Base-by-base conservation (phyloP, 1,140 invertebrate genomes). In the Dendrolimus punctatus region DNA sequence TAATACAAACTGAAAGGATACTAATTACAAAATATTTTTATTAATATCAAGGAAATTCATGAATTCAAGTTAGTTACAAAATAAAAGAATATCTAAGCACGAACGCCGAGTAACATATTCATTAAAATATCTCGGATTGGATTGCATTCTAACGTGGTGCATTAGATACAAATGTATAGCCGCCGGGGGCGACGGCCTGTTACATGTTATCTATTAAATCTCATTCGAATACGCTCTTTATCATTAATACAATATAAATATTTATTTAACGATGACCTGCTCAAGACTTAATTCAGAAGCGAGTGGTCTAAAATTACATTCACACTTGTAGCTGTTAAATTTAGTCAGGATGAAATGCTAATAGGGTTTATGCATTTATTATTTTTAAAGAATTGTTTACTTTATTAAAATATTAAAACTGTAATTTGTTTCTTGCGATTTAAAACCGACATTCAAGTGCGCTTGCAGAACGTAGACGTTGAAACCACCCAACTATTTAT, bases 241-340 rank as follows among this genome's bases (percentile, higher is more conserved):
- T 78, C 73, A 80, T 82, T 75, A 80, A 80, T 73, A 69, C 71
- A 75, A 71, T 69, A 74, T 75, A 73, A 77, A 76, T 77, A 71
- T 81, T 81, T 74, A 73, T 73, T 74, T 73, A 73, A 69, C 57
- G 64, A 67, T 61, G 52, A 55, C 55, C 64, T 51, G 66, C 60
- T 56, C 47, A 51, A 55, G 55, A 64, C 53, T 65, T 64, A 68
- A 78, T 73, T 58, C 73, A 77, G 74, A 71, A 76, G 78, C 76
- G 65, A 58, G 40, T 62, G 51, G 8, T 43, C n/a, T 68, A 60
- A 76, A 51, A 52, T 6, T 48, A 66, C 66, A 72, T 6, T 59
- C 7, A 36, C 40, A 46, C 4, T 23, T n/a, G 9, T 46, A 9
- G 6, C 6, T 9, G 5, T 23, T 9, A 43, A 8, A 43, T 43